Base-by-base conservation (phyloP, 2,113 vertebrate species). In the Macrotus californicus region DNA sequence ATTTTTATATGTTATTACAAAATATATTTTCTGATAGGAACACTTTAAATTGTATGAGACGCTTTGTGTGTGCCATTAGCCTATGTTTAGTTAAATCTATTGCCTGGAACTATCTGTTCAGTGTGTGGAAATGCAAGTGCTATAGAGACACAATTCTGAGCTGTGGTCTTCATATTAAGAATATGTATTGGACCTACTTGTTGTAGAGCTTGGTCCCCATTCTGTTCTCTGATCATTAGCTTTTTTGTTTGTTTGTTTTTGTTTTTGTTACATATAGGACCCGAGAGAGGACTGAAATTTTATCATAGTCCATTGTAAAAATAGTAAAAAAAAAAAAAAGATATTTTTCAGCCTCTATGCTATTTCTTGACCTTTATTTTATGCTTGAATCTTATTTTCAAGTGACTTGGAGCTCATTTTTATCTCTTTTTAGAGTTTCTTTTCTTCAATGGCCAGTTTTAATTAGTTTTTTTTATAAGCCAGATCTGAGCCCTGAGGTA, bases 371-470 rank as follows among this genome's bases (percentile, higher is more conserved):
- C 70, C 52, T 3, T 90, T 70, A 7, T 80, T 70, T 79, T 79
- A 90, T 77, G 22, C 22, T 70, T 29, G 0, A 82, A 94, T 94
- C 72, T 50, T 81, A 69, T 22, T 72, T 72, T 90, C 16, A 90
- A 75, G 46, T 22, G 87, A 59, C 21, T 15, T 92, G 46, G 14
- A 85, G 56, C 80, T 95, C 39, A 69, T 92, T 97, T 90, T 96
- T 84, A 96, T 95, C 22, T 95, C 0, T 0, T 94, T 67, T 5
- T 41, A 22, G 22, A 34, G 67, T 95, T 39, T 75, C 36, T 93
- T 88, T 95, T 87, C 86, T 43, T 79, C 75, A 95, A 73, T 61
- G 88, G 15, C 46, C 91, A 64, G 34, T 95, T 3, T 93, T 93
- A 54, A 69, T 97, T 72, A 52, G 9, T 21, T 16, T 81, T 34